phyloP scores from a whole-genome alignment of 2,797 vertebrate genomes.

The Siniperca scherzeri region DNA sequence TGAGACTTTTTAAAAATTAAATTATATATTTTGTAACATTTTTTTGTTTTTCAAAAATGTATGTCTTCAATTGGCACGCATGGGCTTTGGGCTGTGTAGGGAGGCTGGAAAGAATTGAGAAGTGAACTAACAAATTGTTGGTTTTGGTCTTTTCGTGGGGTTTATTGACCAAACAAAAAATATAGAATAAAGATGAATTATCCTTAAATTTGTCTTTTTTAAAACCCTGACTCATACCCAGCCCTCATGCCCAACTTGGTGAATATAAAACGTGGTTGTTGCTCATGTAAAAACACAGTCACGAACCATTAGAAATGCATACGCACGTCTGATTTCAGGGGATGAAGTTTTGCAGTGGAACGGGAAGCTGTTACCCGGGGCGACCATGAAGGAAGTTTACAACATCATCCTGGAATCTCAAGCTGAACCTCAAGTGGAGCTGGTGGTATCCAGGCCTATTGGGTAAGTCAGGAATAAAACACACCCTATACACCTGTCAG shows the following conservation, averaged over 20 bases:
- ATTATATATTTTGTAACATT: not conserved
- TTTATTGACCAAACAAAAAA: not conserved
- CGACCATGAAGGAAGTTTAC: constrained; percentile 99
- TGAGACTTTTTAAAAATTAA: not conserved
- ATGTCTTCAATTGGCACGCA: not conserved
- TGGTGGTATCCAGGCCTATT: constrained; percentile 99
- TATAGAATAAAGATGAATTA: not conserved
- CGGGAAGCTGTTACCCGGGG: constrained; percentile 95
- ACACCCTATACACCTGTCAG: fast-evolving
- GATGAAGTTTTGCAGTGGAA: constrained; percentile 99
- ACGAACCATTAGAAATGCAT: not conserved
- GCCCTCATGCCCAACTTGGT: not conserved
- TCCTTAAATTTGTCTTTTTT: not conserved
- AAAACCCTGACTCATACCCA: not conserved
- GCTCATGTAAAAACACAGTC: not conserved
- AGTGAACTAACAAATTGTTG: not conserved
- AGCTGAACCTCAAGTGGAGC: constrained; percentile 97
- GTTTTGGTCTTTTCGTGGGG: not conserved
- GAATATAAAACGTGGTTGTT: not conserved
- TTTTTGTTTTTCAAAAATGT: not conserved
- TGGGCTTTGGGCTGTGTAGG: not conserved
- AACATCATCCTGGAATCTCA: constrained; percentile 99
- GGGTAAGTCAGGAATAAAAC: constrained; percentile 89
- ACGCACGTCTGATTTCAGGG: constrained; percentile 82
- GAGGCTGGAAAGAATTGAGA: not conserved